Evolutionary conservation across 2,888 invertebrate genomes (phyloP).

Genomic region (Mesorhabditis belari): DNA sequence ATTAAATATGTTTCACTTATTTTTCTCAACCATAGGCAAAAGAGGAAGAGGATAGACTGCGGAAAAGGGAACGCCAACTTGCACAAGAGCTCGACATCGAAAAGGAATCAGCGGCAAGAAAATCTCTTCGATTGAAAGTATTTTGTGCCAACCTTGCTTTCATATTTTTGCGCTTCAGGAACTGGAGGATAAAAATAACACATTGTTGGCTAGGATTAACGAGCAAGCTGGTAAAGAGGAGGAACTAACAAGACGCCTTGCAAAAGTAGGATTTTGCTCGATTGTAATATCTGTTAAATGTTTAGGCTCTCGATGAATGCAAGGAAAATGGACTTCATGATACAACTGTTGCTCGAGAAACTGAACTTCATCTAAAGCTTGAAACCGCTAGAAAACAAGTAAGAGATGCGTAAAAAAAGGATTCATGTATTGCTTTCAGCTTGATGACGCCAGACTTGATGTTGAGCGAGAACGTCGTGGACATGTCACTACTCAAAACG

Average conservation of each 20-base stretch:
- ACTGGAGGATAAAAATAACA: neutral
- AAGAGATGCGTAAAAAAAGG: slow-evolving; percentile 15
- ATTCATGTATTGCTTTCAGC: slow-evolving; percentile 5
- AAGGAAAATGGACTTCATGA: slow-evolving; percentile 22
- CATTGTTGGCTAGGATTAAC: neutral
- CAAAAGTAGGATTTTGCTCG: too few relatives aligned
- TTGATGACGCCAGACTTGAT: slow-evolving; percentile 18
- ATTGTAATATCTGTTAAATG: too few relatives aligned
- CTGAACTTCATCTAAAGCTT: slow-evolving; percentile 74
- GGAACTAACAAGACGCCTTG: slow-evolving; percentile 68
- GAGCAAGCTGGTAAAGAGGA: slow-evolving; percentile 9
- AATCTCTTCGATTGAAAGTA: neutral
- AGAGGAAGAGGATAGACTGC: neutral
- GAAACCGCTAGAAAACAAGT: slow-evolving; percentile 56
- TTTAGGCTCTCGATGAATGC: slow-evolving; percentile 59
- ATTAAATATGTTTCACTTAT: neutral
- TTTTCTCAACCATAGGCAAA: neutral
- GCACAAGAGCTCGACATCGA: neutral
- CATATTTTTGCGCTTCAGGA: slow-evolving; percentile 3
- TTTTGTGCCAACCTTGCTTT: too few relatives aligned
- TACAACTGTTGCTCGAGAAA: slow-evolving; percentile 56
- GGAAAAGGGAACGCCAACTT: neutral
- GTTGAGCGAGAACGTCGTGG: slow-evolving; percentile 18
- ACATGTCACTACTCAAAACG: slow-evolving; percentile 16
- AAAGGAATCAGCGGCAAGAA: neutral